Percentiles rank a stretch among this genome's conserved stretches.
Conservation (phyloP, 1,140 invertebrate species). For the Ceratoteleas bidentatus region DNA sequence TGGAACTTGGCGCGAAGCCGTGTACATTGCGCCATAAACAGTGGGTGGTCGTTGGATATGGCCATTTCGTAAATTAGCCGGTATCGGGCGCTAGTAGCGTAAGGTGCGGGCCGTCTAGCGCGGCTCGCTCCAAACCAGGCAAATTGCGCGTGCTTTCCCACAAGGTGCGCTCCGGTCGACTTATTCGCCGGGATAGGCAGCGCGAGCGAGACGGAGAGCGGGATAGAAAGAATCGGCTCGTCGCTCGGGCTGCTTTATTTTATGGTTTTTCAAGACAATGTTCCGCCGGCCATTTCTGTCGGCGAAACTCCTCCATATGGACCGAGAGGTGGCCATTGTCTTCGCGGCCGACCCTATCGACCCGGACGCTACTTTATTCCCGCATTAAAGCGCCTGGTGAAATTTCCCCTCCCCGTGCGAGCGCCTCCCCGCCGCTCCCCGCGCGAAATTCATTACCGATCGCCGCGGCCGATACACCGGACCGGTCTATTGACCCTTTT, state of each 20-base stretch:
- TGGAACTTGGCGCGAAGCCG: conserved; percentile 48
- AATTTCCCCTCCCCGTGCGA: conserved; percentile 37
- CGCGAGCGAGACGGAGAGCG: conserved; percentile 17
- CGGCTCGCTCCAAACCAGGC: conserved; percentile 62
- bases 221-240: conserved; percentile 51
- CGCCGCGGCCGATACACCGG: conserved; percentile 29
- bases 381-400: conserved; percentile 73
- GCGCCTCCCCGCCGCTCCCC: no score
- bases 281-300: conserved; percentile 75
- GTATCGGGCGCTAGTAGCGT: conserved; percentile 46
- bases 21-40: conserved; percentile 59
- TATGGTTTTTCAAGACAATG: conserved; percentile 80
- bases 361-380: conserved; percentile 78
- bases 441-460: conserved; percentile 54
- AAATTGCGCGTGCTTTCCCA: conserved; percentile 66
- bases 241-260: conserved; percentile 77
- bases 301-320: conserved; percentile 76
- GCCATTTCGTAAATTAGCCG: conserved; percentile 64
- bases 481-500: conserved; percentile 54
- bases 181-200: conserved; percentile 40
- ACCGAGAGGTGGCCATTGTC: conserved; percentile 75
- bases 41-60: conserved; percentile 63
- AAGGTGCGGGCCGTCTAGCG: conserved; percentile 57
- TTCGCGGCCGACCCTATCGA: conserved; percentile 77
- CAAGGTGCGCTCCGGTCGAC: conserved; percentile 43